Percentiles rank a stretch among this genome's conserved stretches.
phyloP scores from a whole-genome alignment of 2,888 invertebrate genomes.

The Athetis lepigone region DNA sequence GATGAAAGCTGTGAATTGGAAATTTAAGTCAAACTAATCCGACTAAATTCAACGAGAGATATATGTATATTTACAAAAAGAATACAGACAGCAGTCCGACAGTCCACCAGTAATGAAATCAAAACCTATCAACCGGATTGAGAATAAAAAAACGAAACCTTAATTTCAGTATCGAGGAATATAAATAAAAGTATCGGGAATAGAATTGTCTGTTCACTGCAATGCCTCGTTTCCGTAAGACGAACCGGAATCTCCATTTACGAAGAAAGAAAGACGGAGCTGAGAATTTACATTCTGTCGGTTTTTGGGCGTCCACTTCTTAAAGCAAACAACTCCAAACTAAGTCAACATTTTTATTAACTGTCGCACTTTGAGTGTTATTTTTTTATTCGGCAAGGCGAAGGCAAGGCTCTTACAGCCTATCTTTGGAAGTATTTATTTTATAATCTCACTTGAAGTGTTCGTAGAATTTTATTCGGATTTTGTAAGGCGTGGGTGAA shows the following conservation, averaged over 20 bases:
- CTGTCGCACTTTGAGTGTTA: constrained; percentile 54
- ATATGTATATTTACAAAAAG: background rate
- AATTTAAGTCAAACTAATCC: background rate
- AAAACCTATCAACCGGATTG: constrained; percentile 41
- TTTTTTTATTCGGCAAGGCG: constrained; percentile 27
- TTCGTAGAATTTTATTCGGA: constrained; percentile 8
- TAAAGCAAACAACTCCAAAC: constrained; percentile 71
- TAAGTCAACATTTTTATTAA: constrained; percentile 74
- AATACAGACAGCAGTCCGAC: background rate
- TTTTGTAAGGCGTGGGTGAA: constrained; percentile 7
- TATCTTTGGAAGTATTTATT: constrained; percentile 47
- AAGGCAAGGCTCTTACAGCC: constrained; percentile 31
- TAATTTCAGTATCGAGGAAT: constrained; percentile 60
- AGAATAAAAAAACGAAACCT: constrained; percentile 58
- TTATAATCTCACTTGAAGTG: constrained; percentile 42
- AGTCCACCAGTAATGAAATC: constrained; percentile 55
- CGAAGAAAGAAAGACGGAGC: constrained; percentile 55
- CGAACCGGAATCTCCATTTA: constrained; percentile 72
- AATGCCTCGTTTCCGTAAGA: constrained; percentile 77
- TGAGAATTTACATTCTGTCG: constrained; percentile 81
- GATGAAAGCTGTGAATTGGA: too few relatives aligned
- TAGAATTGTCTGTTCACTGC: constrained; percentile 74
- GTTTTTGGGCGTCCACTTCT: constrained; percentile 72
- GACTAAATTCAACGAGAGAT: background rate
- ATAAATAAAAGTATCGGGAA: constrained; percentile 74